Percentiles rank a stretch among this genome's conserved stretches.
Conservation (phyloP, 2,888 invertebrate genomes). For the Synergus itoensis region DNA sequence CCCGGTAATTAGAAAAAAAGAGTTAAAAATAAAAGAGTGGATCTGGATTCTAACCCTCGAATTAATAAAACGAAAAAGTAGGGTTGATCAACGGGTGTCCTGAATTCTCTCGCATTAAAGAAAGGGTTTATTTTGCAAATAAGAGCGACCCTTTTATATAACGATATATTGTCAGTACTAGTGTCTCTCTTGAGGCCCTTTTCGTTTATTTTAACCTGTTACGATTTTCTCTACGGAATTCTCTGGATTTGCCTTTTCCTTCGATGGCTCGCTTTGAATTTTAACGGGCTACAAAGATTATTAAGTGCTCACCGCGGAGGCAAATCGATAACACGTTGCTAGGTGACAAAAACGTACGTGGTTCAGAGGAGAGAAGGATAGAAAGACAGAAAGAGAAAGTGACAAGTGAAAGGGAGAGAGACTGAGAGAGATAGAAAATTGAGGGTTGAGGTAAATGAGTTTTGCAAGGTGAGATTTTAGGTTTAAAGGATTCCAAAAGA, state of each 20-base stretch:
- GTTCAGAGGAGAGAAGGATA: constrained; percentile 47
- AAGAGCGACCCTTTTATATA: constrained; percentile 44
- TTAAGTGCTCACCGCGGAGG: constrained; percentile 50
- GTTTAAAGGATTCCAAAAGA: constrained; percentile 2
- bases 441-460: background rate
- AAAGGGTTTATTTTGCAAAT: constrained; percentile 64
- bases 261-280: constrained; percentile 49
- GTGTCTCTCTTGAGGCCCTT: constrained; percentile 41
- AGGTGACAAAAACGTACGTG: constrained; percentile 57
- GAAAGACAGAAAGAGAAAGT: constrained; percentile 45
- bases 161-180: constrained; percentile 37
- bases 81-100: constrained; percentile 56
- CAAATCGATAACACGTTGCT: constrained; percentile 59
- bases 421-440: constrained; percentile 39
- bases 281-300: constrained; percentile 53
- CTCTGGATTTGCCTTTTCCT: constrained; percentile 46
- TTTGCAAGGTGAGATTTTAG: constrained; percentile 20
- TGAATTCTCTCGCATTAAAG: constrained; percentile 67
- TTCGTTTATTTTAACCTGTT: constrained; percentile 10
- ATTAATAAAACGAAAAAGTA: background rate
- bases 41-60: constrained; percentile 24
- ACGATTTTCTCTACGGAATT: constrained; percentile 26
- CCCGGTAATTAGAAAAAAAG: constrained; percentile 63
- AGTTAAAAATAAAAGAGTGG: constrained; percentile 57
- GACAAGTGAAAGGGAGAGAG: constrained; percentile 40